Conservation (phyloP, 2,888 invertebrate genomes). For the Ashinkailepas kermadecensis region DNA sequence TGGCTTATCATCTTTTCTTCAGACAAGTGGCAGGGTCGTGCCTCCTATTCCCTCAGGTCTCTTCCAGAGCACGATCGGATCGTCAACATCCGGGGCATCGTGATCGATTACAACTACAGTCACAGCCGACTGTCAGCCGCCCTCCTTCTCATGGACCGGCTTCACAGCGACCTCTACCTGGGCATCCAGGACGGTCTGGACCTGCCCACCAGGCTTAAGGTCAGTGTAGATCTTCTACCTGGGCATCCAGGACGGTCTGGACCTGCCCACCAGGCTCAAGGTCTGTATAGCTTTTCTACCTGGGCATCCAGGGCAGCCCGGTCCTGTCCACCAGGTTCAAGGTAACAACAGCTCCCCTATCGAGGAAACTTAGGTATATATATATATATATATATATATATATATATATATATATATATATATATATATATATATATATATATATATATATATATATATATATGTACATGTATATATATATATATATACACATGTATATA, state of each 20-base stretch:
- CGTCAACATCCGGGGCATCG: conserved; percentile 65
- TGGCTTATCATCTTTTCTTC: too few relatives aligned
- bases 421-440: too few relatives aligned
- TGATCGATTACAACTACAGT: conserved; percentile 69
- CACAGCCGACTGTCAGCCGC: conserved; percentile 64
- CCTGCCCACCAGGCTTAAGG: conserved; percentile 53
- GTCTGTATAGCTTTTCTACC: conserved; percentile 21
- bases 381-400: too few relatives aligned
- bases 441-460: too few relatives aligned
- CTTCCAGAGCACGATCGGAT: conserved; percentile 74
- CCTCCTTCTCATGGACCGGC: conserved; percentile 66
- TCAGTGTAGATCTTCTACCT: conserved; percentile 1
- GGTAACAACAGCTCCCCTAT: too few relatives aligned
- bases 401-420: too few relatives aligned
- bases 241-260: too few relatives aligned
- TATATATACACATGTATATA: too few relatives aligned
- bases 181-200: conserved; percentile 61
- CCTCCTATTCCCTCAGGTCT: conserved; percentile 49
- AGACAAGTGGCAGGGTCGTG: background rate
- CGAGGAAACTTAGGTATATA: too few relatives aligned
- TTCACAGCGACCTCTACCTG: conserved; percentile 67
- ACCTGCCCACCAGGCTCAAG: conserved; percentile 53
- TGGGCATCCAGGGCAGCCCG: too few relatives aligned
- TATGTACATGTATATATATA: too few relatives aligned
- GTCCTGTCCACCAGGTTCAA: too few relatives aligned